Evolutionary conservation across 2,797 vertebrate species (phyloP).

Genomic region (Schizothorax lantsangensis): DNA sequence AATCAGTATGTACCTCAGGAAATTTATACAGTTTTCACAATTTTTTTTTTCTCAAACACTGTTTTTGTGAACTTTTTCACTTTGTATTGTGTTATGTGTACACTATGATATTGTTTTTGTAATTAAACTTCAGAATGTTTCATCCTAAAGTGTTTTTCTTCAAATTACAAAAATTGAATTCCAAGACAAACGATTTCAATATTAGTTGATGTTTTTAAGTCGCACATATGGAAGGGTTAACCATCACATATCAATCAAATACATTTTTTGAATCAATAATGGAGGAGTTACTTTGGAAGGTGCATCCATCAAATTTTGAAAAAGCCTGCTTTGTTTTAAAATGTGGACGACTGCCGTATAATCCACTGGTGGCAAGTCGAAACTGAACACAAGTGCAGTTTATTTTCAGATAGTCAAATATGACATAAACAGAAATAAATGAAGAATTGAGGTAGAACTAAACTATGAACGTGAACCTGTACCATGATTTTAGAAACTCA

Average conservation of each 20-base stretch:
- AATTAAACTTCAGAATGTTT: conserved; percentile 74
- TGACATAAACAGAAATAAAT: neutral
- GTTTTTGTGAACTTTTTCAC: conserved; percentile 70
- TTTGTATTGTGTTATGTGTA: conserved; percentile 70
- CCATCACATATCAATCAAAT: neutral
- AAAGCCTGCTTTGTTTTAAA: neutral
- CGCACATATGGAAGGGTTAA: neutral
- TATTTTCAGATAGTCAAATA: neutral
- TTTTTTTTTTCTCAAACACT: conserved; percentile 58
- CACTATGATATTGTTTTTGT: conserved; percentile 72
- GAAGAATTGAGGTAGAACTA: neutral
- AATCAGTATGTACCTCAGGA: conserved; percentile 55
- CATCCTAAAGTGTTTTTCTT: conserved; percentile 22
- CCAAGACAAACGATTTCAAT: neutral
- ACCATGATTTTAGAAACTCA: neutral
- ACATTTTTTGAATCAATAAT: neutral
- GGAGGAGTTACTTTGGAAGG: neutral
- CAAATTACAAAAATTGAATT: neutral
- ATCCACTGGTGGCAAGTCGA: neutral
- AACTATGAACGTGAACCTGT: neutral
- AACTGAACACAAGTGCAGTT: neutral
- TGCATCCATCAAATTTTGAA: neutral
- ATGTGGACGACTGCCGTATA: neutral
- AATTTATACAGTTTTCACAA: conserved; percentile 32
- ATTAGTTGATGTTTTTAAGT: neutral